Percentiles rank a stretch among this genome's conserved stretches.
Evolutionary conservation across 2,888 invertebrate genomes (phyloP).

Genomic region (Thereva nobilitata): DNA sequence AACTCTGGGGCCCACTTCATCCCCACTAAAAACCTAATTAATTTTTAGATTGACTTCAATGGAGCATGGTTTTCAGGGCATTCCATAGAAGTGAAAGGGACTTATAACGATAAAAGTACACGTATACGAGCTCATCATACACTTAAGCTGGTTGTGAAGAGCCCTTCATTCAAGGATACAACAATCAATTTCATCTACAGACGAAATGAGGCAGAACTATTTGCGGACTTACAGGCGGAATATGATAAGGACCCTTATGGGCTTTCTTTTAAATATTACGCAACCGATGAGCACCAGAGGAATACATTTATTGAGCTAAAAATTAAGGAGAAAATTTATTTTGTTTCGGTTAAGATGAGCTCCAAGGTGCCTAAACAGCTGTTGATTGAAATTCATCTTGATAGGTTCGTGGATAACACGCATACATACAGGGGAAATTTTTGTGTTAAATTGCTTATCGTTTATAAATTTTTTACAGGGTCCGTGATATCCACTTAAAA

Average conservation of each 20-base stretch:
- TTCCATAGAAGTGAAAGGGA: conserved; percentile 67
- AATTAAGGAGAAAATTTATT: conserved; percentile 70
- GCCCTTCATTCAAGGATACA: conserved; percentile 74
- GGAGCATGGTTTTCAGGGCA: conserved; percentile 81
- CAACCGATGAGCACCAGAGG: conserved; percentile 64
- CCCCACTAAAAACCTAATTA: not conserved
- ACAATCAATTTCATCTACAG: conserved; percentile 68
- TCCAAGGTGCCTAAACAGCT: conserved; percentile 69
- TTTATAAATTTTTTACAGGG: conserved; percentile 56
- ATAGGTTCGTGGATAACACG: conserved; percentile 65
- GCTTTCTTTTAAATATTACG: conserved; percentile 66
- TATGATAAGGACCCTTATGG: conserved; percentile 69
- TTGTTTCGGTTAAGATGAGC: conserved; percentile 67
- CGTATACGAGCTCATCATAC: conserved; percentile 67
- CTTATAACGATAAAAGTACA: conserved; percentile 75
- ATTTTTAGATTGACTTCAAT: conserved; percentile 66
- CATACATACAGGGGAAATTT: conserved; percentile 9
- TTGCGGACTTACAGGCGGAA: conserved; percentile 68
- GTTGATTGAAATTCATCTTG: conserved; percentile 74
- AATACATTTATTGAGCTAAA: conserved; percentile 70
- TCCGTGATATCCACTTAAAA: conserved; percentile 74
- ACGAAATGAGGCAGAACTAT: conserved; percentile 70
- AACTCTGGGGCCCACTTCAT: too few relatives aligned
- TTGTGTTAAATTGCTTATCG: conserved; percentile 1
- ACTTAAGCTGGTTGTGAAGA: conserved; percentile 71